These are phyloP conservation scores for Anolis sagrei DNA, from an alignment of 2,113 vertebrate genomes.

Conservation along the genomic window DNA sequence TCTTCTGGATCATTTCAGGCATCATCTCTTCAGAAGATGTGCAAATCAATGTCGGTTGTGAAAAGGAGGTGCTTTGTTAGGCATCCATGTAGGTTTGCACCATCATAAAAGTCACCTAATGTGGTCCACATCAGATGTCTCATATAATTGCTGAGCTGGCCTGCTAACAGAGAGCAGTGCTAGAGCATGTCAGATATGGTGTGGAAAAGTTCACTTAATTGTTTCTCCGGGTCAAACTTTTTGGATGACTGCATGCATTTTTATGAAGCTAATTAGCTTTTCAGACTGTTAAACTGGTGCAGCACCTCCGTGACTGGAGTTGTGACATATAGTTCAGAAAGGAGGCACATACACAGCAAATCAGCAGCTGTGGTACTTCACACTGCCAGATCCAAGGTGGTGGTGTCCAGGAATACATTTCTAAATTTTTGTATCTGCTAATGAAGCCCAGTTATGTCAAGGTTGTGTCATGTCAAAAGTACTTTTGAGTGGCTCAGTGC, in stretches of 20 bases:
- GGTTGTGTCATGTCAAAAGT: constrained; percentile 10
- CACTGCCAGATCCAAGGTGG: not conserved
- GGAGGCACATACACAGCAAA: constrained; percentile 49
- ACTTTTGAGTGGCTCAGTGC: not conserved
- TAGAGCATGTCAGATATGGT: constrained; percentile 64
- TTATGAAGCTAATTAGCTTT: constrained; percentile 85
- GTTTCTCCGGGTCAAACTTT: constrained; percentile 81
- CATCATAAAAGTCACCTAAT: constrained; percentile 75
- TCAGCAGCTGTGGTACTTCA: constrained; percentile 37
- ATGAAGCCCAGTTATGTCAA: constrained; percentile 30
- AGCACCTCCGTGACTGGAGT: constrained; percentile 72
- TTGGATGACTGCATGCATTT: constrained; percentile 81
- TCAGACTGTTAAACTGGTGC: constrained; percentile 80
- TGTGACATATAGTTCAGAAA: constrained; percentile 58
- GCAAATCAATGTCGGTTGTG: constrained; percentile 83
- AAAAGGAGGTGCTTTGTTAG: constrained; percentile 80
- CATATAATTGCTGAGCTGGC: constrained; percentile 75
- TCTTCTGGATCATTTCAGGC: constrained; percentile 82
- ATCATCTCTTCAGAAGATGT: constrained; percentile 81
- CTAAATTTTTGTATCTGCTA: constrained; percentile 11
- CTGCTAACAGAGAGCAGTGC: constrained; percentile 78
- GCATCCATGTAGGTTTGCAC: constrained; percentile 71
- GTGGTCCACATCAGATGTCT: constrained; percentile 61
- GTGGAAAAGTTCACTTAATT: constrained; percentile 78
- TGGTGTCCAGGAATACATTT: constrained; percentile 12